Evolutionary conservation across 2,113 vertebrate genomes (phyloP).

Genomic region (Myocastor coypus): DNA sequence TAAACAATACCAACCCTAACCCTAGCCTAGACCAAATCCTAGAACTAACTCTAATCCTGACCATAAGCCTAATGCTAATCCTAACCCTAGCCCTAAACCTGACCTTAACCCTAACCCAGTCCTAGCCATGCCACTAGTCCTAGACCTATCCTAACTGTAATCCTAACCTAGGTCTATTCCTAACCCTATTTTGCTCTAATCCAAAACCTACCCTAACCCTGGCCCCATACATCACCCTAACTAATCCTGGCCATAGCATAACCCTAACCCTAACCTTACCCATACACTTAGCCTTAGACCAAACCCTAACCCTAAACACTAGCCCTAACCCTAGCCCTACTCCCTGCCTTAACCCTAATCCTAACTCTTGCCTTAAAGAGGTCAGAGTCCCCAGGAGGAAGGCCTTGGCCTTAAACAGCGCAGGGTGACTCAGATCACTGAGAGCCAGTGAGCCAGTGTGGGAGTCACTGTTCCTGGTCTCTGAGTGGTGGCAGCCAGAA

Average conservation of each 20-base stretch:
- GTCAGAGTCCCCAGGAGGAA: not conserved
- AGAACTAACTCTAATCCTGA: not conserved
- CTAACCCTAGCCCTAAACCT: not conserved
- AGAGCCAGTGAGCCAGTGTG: too few relatives aligned
- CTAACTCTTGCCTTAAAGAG: not conserved
- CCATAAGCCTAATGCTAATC: not conserved
- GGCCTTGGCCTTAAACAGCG: not conserved
- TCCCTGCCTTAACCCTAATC: too few relatives aligned
- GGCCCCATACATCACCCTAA: too few relatives aligned
- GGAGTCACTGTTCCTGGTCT: not conserved
- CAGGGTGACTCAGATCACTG: too few relatives aligned
- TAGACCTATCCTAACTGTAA: not conserved
- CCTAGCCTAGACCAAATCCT: not conserved
- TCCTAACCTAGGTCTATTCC: not conserved
- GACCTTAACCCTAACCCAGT: not conserved
- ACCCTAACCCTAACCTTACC: too few relatives aligned
- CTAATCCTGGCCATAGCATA: too few relatives aligned
- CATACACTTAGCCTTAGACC: not conserved
- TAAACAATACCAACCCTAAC: not conserved
- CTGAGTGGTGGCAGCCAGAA: not conserved
- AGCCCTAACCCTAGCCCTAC: not conserved
- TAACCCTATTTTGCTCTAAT: not conserved
- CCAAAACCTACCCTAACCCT: not conserved
- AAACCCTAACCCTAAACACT: not conserved
- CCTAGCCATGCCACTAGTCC: not conserved